These are phyloP conservation scores for Planococcus citri DNA, from an alignment of 1,140 invertebrate species.

Conservation along the genomic window DNA sequence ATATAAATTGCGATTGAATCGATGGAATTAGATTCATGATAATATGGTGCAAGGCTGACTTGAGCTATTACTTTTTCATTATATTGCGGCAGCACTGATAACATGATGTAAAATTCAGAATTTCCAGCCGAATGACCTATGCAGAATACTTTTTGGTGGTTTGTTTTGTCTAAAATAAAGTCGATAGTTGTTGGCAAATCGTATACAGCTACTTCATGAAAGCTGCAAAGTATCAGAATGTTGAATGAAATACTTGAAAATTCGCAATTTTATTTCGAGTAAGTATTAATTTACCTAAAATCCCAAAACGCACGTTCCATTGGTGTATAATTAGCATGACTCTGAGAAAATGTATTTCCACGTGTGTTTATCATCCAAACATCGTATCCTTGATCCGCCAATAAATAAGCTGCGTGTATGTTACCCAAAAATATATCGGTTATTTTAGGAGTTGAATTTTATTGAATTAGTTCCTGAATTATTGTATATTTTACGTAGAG, in stretches of 20 bases:
- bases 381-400: constrained; percentile 50
- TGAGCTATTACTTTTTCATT: constrained; percentile 49
- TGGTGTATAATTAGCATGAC: constrained; percentile 38
- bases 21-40: too few relatives aligned
- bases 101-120: constrained; percentile 47
- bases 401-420: constrained; percentile 38
- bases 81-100: constrained; percentile 46
- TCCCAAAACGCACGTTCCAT: constrained; percentile 43
- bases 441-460: too few relatives aligned
- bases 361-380: constrained; percentile 57
- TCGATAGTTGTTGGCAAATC: constrained; percentile 51
- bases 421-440: too few relatives aligned
- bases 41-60: constrained; percentile 56
- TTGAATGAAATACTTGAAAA: too few relatives aligned
- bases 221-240: constrained; percentile 32
- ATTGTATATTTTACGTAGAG: too few relatives aligned
- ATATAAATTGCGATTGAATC: too few relatives aligned
- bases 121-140: constrained; percentile 60
- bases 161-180: constrained; percentile 43
- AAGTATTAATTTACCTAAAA: constrained; percentile 35
- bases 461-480: too few relatives aligned
- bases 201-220: constrained; percentile 49
- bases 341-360: constrained; percentile 48
- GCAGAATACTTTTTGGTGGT: constrained; percentile 42
- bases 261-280: background rate